These are phyloP conservation scores for Drosophila saltans DNA, from an alignment of 1,140 invertebrate genomes.

Conservation along the genomic window DNA sequence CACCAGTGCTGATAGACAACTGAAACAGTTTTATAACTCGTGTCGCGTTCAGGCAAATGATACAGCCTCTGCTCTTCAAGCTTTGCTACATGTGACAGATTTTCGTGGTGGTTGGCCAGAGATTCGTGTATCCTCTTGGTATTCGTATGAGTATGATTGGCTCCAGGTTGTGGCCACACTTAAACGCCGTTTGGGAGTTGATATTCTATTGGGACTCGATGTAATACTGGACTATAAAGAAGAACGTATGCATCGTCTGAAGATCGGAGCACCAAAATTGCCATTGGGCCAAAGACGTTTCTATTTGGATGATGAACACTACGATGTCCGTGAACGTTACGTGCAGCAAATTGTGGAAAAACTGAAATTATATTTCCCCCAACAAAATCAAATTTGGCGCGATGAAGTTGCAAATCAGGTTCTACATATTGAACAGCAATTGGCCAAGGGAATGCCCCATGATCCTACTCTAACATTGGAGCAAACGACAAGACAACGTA, in stretches of 20 bases:
- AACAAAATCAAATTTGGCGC: slow-evolving; percentile 57
- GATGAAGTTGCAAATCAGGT: slow-evolving; percentile 66
- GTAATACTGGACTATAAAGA: slow-evolving; percentile 72
- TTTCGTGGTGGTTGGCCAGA: slow-evolving; percentile 75
- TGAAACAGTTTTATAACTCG: slow-evolving; percentile 92
- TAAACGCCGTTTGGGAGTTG: slow-evolving; percentile 63
- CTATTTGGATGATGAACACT: slow-evolving; percentile 49
- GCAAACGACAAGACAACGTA: slow-evolving; percentile 67
- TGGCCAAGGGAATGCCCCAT: slow-evolving; percentile 71
- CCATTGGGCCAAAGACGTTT: slow-evolving; percentile 48
- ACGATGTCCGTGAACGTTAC: slow-evolving; percentile 50
- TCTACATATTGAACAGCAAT: slow-evolving; percentile 59
- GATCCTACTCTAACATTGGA: slow-evolving; percentile 57
- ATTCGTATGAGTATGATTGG: slow-evolving; percentile 75
- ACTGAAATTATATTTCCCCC: slow-evolving; percentile 60
- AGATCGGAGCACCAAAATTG: slow-evolving; percentile 67
- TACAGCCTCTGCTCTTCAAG: slow-evolving; percentile 36
- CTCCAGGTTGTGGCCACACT: slow-evolving; percentile 62
- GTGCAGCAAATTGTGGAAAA: slow-evolving; percentile 48
- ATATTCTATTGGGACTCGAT: slow-evolving; percentile 71
- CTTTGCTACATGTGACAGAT: slow-evolving; percentile 59
- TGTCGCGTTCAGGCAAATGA: slow-evolving; percentile 86
- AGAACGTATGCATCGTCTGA: slow-evolving; percentile 66
- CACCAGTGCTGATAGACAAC: slow-evolving; percentile 84
- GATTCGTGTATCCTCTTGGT: slow-evolving; percentile 64